A percentile compares a stretch with the other conserved stretches of the same genome.
phyloP scores from a whole-genome alignment of 23 tunicate genomes.

The Ascidia mentula region DNA sequence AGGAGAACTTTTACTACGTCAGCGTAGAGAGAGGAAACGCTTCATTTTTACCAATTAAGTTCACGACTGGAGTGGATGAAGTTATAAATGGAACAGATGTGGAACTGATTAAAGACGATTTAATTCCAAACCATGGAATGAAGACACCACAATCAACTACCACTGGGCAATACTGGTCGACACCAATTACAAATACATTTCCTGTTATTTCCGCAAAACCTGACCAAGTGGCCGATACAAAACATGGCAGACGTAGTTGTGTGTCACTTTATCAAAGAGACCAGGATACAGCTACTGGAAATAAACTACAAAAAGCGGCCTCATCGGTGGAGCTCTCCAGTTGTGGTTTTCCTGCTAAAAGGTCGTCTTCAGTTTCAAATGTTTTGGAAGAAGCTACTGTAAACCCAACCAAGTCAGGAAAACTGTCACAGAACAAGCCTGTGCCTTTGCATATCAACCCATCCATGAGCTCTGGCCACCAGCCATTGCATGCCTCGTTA shows the following conservation, averaged over 20 bases:
- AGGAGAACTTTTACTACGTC: conserved; percentile 44
- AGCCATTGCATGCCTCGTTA: conserved; percentile 15
- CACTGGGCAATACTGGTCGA: neutral
- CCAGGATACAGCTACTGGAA: neutral
- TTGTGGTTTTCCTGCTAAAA: neutral
- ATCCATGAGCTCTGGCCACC: conserved; percentile 1
- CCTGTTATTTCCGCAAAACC: neutral
- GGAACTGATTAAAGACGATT: neutral
- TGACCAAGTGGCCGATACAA: neutral
- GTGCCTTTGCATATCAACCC: conserved; percentile 6
- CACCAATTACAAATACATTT: neutral
- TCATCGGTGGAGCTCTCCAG: conserved; percentile 37
- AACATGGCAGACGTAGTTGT: neutral
- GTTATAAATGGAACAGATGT: neutral
- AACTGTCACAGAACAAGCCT: neutral
- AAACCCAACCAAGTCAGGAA: neutral
- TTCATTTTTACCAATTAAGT: neutral
- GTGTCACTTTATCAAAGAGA: neutral
- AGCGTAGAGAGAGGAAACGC: conserved; percentile 33
- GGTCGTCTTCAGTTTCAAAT: conserved; percentile 20
- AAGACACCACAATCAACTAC: neutral
- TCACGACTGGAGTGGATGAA: neutral
- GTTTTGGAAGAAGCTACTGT: neutral
- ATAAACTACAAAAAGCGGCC: conserved; percentile 33
- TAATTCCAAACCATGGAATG: neutral